Conservation (phyloP, 2,797 vertebrate species). For the Cynodonichthys magdalenae region DNA sequence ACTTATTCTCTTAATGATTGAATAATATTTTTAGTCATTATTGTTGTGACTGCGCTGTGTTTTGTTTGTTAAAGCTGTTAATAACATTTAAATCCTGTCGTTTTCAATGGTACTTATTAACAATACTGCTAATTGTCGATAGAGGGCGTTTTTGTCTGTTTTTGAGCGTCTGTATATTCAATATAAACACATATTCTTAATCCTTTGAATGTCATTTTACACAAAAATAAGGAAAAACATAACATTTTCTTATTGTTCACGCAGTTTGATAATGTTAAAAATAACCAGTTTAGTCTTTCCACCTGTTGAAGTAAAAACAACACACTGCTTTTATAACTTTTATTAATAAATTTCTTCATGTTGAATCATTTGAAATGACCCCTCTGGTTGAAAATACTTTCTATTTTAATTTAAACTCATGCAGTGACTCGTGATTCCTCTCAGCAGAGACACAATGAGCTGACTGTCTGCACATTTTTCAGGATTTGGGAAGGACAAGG, state of each 20-base stretch:
- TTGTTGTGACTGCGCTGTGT: constrained; percentile 13
- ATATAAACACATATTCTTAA: background rate
- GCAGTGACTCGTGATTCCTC: constrained; percentile 32
- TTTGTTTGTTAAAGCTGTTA: background rate
- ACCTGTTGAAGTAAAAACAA: too few relatives aligned
- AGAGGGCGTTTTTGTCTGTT: constrained; percentile 61
- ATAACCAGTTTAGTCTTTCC: too few relatives aligned
- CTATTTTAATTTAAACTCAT: constrained; percentile 10
- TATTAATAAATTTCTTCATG: too few relatives aligned
- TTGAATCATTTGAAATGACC: too few relatives aligned
- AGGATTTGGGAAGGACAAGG: constrained; percentile 89
- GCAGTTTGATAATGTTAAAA: background rate
- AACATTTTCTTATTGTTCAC: background rate
- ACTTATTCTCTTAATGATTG: background rate
- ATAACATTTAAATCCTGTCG: constrained; percentile 36
- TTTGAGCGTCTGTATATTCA: background rate
- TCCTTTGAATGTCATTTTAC: background rate
- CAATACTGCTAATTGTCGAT: constrained; percentile 4
- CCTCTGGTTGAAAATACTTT: too few relatives aligned
- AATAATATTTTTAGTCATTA: background rate
- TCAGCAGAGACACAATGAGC: constrained; percentile 26
- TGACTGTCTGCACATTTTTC: constrained; percentile 44
- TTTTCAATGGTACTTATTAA: constrained; percentile 43
- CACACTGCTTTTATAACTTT: too few relatives aligned
- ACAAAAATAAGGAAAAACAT: background rate